Evolutionary conservation across 2,797 vertebrate species (phyloP).

Genomic region (Squalus acanthias): DNA sequence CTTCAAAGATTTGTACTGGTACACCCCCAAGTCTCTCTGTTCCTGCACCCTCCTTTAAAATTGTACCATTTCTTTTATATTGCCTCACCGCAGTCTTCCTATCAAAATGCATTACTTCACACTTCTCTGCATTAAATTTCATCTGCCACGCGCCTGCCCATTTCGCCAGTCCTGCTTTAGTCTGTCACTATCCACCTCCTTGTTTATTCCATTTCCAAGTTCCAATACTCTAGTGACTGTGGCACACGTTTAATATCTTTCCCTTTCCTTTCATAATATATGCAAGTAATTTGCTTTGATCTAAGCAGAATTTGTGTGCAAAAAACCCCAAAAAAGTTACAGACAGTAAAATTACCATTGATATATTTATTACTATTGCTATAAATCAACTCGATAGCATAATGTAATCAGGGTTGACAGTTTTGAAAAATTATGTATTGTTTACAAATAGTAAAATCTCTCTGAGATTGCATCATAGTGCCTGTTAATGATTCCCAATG

Average conservation of each 20-base stretch:
- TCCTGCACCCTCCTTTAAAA: background rate
- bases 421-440: background rate
- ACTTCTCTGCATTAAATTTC: background rate
- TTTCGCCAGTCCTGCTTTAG: background rate
- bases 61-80: background rate
- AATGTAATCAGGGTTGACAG: background rate
- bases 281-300: background rate
- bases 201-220: background rate
- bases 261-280: too few species aligned
- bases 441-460: constrained; percentile 11
- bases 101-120: background rate
- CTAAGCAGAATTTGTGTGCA: background rate
- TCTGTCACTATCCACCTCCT: background rate
- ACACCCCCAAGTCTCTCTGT: background rate
- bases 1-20: background rate
- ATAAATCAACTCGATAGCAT: background rate
- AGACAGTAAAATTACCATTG: background rate
- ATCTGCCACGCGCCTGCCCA: background rate
- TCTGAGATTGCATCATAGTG: background rate
- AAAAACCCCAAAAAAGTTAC: background rate
- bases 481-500: background rate
- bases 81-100: background rate
- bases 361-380: background rate
- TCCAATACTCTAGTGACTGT: background rate
- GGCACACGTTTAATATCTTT: background rate